Evolutionary conservation across 2,888 invertebrate species (phyloP).

Genomic region (Philhelius pedissequus): DNA sequence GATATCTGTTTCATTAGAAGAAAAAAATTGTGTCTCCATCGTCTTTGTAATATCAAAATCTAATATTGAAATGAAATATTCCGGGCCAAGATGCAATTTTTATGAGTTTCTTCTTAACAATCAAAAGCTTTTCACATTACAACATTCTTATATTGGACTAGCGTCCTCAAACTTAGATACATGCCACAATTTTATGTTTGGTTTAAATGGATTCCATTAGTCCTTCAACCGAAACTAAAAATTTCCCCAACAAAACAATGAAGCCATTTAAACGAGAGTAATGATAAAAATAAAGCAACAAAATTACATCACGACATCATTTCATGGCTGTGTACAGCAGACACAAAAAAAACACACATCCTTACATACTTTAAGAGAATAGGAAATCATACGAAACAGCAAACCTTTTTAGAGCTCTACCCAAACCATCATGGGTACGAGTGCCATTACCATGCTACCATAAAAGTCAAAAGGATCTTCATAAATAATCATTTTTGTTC

Average conservation of each 20-base stretch:
- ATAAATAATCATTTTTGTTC: conserved; percentile 51
- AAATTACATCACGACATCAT: background rate
- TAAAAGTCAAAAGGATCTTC: conserved; percentile 46
- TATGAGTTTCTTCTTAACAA: too few species aligned
- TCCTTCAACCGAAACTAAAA: background rate
- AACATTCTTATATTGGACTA: too few species aligned
- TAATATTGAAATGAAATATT: too few species aligned
- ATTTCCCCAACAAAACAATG: background rate
- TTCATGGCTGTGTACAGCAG: background rate
- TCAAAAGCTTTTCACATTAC: too few species aligned
- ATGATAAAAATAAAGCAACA: background rate
- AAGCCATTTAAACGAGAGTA: background rate
- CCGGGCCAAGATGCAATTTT: too few species aligned
- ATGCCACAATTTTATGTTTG: background rate
- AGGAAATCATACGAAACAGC: conserved; percentile 35
- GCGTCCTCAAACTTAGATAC: background rate
- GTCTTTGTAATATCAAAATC: too few species aligned
- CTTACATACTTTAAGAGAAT: background rate
- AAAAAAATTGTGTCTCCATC: too few species aligned
- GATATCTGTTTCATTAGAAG: too few species aligned
- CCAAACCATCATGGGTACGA: background rate
- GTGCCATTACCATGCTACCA: background rate
- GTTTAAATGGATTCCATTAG: background rate
- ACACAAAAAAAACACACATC: background rate
- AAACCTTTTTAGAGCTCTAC: conserved; percentile 36